phyloP scores from a whole-genome alignment of 2,888 invertebrate species.

The Octonoba sinensis region DNA sequence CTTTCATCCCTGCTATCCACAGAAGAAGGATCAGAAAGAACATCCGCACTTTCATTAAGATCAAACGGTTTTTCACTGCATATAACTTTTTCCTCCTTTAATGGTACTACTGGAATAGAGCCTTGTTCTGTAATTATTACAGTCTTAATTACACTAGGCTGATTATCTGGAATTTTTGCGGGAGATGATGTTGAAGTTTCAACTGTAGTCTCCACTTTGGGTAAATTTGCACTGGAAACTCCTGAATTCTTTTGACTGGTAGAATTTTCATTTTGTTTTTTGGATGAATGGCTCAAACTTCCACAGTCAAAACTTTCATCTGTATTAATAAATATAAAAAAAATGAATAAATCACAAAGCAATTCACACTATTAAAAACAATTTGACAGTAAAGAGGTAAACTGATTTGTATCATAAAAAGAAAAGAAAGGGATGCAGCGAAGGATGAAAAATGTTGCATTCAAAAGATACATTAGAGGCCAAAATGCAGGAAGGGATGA shows the following conservation, averaged over 20 bases:
- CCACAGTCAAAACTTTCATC: not conserved
- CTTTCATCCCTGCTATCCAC: constrained; percentile 43
- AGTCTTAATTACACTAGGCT: constrained; percentile 6
- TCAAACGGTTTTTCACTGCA: not conserved
- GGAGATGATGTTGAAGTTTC: not conserved
- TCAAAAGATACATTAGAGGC: no score
- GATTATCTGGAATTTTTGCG: constrained; percentile 6
- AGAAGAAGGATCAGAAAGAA: constrained; percentile 20
- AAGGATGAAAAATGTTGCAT: no score
- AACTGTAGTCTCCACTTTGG: not conserved
- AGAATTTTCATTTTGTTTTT: constrained; percentile 1
- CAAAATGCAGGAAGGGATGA: no score
- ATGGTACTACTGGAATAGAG: no score
- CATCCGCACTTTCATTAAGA: constrained; percentile 13
- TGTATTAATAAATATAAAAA: no score
- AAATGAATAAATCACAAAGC: no score
- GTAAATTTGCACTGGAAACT: not conserved
- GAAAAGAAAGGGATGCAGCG: no score
- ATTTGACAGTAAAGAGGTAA: no score
- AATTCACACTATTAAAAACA: no score
- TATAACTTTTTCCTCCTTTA: no score
- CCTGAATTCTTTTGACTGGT: not conserved
- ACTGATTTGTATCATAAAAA: no score
- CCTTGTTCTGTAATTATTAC: no score
- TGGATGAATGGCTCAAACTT: not conserved